Evolutionary conservation across 2,113 vertebrate species (phyloP).

Genomic region (Pygoscelis antarcticus): DNA sequence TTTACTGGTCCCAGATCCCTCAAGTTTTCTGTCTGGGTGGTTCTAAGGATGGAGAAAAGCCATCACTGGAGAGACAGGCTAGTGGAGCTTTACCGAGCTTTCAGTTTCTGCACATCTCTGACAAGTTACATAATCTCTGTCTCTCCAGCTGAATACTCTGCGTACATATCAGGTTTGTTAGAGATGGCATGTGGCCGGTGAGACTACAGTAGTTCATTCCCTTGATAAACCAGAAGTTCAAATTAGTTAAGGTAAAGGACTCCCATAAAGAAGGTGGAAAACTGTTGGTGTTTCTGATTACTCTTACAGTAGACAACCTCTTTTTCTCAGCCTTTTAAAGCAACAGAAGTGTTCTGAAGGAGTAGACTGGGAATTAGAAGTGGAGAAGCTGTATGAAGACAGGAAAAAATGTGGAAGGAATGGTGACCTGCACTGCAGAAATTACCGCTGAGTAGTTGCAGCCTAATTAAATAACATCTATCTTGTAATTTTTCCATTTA

Average conservation of each 20-base stretch:
- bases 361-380: background rate
- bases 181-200: background rate
- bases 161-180: background rate
- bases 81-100: background rate
- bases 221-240: background rate
- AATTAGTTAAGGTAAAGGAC: background rate
- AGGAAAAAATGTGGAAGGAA: background rate
- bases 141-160: background rate
- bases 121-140: rapidly evolving
- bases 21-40: background rate
- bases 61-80: background rate
- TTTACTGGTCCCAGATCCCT: background rate
- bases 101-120: background rate
- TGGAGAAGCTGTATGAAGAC: background rate
- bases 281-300: background rate
- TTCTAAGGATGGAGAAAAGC: background rate
- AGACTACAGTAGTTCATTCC: background rate
- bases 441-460: background rate
- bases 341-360: background rate
- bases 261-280: background rate
- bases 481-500: background rate
- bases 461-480: background rate
- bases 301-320: background rate
- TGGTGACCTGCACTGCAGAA: background rate
- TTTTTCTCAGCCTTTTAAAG: background rate